Base-by-base conservation (phyloP, 2,888 invertebrate species). In the Nephrocerus scutellatus region DNA sequence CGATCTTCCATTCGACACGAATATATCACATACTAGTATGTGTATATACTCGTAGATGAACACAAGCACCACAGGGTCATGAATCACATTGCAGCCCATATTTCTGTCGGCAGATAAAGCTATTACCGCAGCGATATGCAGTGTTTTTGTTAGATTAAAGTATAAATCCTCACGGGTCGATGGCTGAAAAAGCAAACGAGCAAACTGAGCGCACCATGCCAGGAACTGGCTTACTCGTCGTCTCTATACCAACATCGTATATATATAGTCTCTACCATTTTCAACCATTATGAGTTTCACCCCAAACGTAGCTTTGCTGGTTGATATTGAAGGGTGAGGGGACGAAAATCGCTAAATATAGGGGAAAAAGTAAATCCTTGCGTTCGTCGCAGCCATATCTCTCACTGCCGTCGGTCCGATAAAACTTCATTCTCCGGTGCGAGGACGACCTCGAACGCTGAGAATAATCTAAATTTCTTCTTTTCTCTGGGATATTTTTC, bases 81-180 rank as follows among this genome's bases (percentile, higher is more conserved):
- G 63, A 62, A 62, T 63, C 63, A 62, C 55, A 52, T 52, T 51
- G 46, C 51, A 54, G 55, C 45, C 54, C 60, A 61, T 63, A 59
- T 61, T 59, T 62, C 62, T 60, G 55, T 63, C 58, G 57, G 59
- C 63, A 63, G 61, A 62, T 62, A 62, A 59, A 62, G 62, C 62
- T 60, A 63, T 62, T 63, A 63, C 55, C 54, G 56, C 54, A 39
- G 14, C 38, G 36, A 6, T 36, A 37, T 36, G 50, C 51, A 44
- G 40, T 52, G 52, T 51, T 49, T 48, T 49, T 41, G 44, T 45
- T 42, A 49, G 49, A 50, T 52, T 52, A 49, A 49, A 50, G 46
- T 23, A 36, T 45, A 52, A 48, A 50, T 52, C 49, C 50, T 41
- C 39, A 24, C 31, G 36, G 42, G 29, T 32, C 35, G 37, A 41